Conservation (phyloP, 2,888 invertebrate genomes). For the Ariolimax columbianus region DNA sequence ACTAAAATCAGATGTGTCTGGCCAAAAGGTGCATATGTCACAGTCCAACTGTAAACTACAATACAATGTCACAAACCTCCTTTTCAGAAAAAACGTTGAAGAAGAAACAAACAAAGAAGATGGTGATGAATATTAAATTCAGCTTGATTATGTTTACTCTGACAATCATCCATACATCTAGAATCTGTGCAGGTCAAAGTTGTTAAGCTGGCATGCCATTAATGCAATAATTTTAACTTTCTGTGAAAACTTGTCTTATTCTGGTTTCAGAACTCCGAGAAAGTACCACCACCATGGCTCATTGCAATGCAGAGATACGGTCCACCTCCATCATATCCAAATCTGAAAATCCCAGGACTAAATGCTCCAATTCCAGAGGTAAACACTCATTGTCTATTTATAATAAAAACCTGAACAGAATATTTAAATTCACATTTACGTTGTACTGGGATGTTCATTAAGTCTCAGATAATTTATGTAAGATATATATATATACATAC, state of each 20-base stretch:
- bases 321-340: constrained; percentile 99
- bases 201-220: not conserved
- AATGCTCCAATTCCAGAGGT: constrained; percentile 98
- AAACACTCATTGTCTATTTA: constrained; percentile 19
- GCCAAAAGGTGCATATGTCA: too few species aligned
- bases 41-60: too few species aligned
- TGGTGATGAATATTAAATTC: too few species aligned
- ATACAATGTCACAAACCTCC: too few species aligned
- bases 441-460: not conserved
- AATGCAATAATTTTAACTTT: not conserved
- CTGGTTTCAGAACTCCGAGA: constrained; percentile 79
- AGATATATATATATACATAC: not conserved
- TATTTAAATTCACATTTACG: not conserved
- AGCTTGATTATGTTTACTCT: too few species aligned
- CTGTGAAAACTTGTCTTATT: constrained; percentile 40
- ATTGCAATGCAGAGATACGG: constrained; percentile 99
- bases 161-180: too few species aligned
- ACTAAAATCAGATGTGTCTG: too few species aligned
- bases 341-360: constrained; percentile 96
- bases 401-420: not conserved
- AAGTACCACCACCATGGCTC: constrained; percentile 93
- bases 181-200: too few species aligned
- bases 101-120: too few species aligned
- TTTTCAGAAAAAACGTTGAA: too few species aligned
- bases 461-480: not conserved